Evolutionary conservation across 30 jellyfish, hydroid and myxozoan species (phyloP), one percentile per base, ranked within the genome.

Genomic region (Sanderia malayensis): DNA sequence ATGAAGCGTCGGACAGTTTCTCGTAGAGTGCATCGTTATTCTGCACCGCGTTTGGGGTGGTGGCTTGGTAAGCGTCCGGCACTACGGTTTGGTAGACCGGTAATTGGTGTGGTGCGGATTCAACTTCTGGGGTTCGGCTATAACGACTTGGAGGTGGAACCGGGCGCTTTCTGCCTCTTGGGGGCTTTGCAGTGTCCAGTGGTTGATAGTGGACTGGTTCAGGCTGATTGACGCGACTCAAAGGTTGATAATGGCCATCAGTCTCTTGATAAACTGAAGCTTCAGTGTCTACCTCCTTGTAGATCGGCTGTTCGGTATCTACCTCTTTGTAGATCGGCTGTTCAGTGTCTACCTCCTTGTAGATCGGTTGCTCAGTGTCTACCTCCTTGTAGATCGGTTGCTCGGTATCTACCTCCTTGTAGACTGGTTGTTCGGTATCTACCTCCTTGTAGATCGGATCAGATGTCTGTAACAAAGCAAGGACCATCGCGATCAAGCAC

Each of bases 61-160:
- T 18, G 27, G 45, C 75, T 31, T 31, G 75, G 58, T 63, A 63
- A 25, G 25, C 75, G 7, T 63, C 75, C 28, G 75, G 24, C 22
- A 26, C 75, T 15, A 63, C 75, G 17, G 26, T 31, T 18, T 63
- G 75, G 58, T 63, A 63, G 30, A 63, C 19, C 20, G 75, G 75
- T 29, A 58, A 63, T 26, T 63, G 75, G 26, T 22, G 8, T 31
- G 26, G 58, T 20, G 45, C 58, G 34, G 44, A 20, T 8, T 63
- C 58, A n/a, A n/a, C n/a, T 32, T 25, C 58, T 20, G 45, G 27
- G 31, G 30, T 63, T 21, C 17, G 58, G 30, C 31, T 24, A 10
- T 63, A 58, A n/a, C 31, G 75, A 31, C 31, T 26, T 7, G 31
- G 9, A 15, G 75, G 75, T 4, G 75, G 20, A 1, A 6, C 21